Evolutionary conservation across 2,113 vertebrate genomes (phyloP).

Genomic region (Tetrao urogallus): DNA sequence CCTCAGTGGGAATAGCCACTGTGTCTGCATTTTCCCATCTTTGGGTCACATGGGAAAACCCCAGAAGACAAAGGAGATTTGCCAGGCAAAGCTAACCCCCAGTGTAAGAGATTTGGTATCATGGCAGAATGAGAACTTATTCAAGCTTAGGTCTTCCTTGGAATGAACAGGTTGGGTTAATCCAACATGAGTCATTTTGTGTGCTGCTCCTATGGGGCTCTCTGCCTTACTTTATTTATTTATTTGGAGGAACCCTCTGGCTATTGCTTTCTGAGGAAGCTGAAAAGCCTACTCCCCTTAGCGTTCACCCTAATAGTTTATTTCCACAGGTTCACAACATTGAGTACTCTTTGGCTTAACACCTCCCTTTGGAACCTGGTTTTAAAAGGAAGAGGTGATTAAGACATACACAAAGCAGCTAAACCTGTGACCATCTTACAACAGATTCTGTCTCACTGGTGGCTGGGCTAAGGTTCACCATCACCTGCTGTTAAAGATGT

Average conservation of each 20-base stretch:
- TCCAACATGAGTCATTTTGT: neutral
- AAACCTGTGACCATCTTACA: neutral
- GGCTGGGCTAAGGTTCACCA: neutral
- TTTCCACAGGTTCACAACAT: constrained; percentile 10
- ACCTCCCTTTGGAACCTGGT: neutral
- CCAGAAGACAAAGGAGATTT: neutral
- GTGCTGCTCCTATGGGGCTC: neutral
- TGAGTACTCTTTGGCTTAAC: neutral
- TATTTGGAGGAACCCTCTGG: neutral
- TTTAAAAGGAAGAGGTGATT: neutral
- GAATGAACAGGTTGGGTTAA: neutral
- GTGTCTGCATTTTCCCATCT: neutral
- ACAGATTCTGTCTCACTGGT: neutral
- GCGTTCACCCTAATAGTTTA: neutral
- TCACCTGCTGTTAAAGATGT: neutral
- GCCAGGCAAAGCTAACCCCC: neutral
- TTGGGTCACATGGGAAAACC: fast-evolving
- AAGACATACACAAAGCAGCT: neutral
- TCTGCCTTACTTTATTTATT: neutral
- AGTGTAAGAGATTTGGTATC: neutral
- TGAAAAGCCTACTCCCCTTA: neutral
- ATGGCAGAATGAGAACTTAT: neutral
- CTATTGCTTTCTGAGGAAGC: neutral
- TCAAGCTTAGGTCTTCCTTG: neutral
- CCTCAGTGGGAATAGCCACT: neutral